Conservation (phyloP, 30 jellyfish, hydroid and myxozoan species). For the Mastigias papua region DNA sequence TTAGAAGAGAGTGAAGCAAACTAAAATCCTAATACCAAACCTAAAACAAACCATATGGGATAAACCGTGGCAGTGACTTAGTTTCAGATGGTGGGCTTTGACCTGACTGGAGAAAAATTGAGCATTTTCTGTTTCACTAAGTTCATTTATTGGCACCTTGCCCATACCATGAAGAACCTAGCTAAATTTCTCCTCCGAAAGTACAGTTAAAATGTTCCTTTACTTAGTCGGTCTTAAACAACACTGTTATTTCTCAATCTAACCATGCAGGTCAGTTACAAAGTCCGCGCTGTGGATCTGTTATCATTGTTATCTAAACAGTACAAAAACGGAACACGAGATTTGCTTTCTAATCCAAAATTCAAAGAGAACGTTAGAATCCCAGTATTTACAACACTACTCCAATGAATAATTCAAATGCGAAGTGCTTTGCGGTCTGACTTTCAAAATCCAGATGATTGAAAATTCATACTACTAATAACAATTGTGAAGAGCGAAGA, state of each 20-base stretch:
- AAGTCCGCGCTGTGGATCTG: background rate
- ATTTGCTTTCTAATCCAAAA: constrained; percentile 9
- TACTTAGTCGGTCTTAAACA: background rate
- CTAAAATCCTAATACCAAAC: too few relatives aligned
- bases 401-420: constrained; percentile 34
- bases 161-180: too few relatives aligned
- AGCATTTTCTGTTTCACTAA: too few relatives aligned
- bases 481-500: background rate
- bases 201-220: background rate
- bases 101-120: too few relatives aligned
- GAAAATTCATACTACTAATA: background rate
- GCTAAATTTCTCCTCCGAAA: too few relatives aligned
- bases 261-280: constrained; percentile 11
- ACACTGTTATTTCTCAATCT: background rate
- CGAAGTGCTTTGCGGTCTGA: constrained; percentile 23
- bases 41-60: too few relatives aligned
- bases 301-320: constrained; percentile 32
- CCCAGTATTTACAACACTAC: background rate
- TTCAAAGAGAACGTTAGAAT: constrained; percentile 1
- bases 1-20: too few relatives aligned
- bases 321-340: constrained; percentile 1
- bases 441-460: background rate
- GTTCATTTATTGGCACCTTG: too few relatives aligned
- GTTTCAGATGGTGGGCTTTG: too few relatives aligned
- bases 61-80: too few relatives aligned